phyloP scores from a whole-genome alignment of 2,888 invertebrate genomes.

The Lepidonotus clava region DNA sequence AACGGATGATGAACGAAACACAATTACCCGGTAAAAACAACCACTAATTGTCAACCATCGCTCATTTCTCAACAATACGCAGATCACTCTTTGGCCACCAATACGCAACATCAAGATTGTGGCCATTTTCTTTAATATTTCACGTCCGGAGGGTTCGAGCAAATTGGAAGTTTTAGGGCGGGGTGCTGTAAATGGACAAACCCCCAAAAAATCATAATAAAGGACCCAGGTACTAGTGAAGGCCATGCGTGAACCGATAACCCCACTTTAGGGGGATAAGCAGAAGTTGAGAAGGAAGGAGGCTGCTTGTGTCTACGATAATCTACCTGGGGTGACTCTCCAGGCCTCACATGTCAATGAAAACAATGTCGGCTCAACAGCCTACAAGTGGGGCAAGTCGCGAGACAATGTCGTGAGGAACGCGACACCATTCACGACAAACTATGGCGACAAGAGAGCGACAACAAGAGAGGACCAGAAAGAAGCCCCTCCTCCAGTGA shows the following conservation, averaged over 20 bases:
- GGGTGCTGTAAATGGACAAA: no score
- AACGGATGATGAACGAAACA: no score
- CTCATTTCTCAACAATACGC: no score
- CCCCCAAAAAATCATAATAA: neutral
- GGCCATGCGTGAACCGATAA: neutral
- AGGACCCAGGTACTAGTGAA: neutral
- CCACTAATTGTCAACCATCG: no score
- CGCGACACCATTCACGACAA: slow-evolving; percentile 38
- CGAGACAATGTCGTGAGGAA: slow-evolving; percentile 18
- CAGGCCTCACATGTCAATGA: neutral
- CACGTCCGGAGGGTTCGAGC: no score
- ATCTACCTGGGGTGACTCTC: slow-evolving; percentile 1
- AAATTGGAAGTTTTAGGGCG: no score
- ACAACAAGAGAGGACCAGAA: slow-evolving; percentile 25
- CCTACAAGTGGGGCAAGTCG: neutral
- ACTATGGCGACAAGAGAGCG: neutral
- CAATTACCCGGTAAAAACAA: no score
- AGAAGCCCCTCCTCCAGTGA: neutral
- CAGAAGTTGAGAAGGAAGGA: neutral
- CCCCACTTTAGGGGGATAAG: neutral
- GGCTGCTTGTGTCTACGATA: neutral
- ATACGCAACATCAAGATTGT: no score
- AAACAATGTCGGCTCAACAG: neutral
- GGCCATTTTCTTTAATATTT: no score
- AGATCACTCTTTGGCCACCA: no score